Base-by-base conservation (phyloP, 2,888 invertebrate genomes). In the Clistopyga incitator region DNA sequence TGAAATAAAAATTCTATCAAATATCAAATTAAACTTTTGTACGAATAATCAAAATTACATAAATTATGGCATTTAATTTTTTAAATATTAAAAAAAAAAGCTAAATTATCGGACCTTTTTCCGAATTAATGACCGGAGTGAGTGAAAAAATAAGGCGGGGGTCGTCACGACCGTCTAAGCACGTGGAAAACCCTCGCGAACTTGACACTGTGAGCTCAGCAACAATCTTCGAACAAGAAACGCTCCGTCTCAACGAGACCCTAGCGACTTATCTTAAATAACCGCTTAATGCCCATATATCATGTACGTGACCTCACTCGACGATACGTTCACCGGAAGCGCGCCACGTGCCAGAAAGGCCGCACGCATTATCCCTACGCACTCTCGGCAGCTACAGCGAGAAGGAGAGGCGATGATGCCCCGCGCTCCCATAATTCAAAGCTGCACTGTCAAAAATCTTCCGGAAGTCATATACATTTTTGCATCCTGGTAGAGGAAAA, bases 261-360 rank as follows among this genome's bases (percentile, higher is more conserved):
- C 80, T 64, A 74, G 70, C 81, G 70, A 70, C 81, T 79, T 75
- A 77, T 81, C 84, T 85, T 85, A 78, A 85, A 82, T 83, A 83
- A 85, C 38, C 65, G 77, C 65, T 81, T 85, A 78, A 77, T 83
- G 68, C 67, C 52, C 84, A 68, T 83, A 77, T 80, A 83, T 83
- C 79, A 80, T 65, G 75, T 80, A 83, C 82, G 82, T 85, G 84
- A 85, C 84, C 77, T 80, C 75, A 85, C 84, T 83, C 78, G 80
- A 83, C 78, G 68, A 80, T 80, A 75, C 82, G 80, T 75, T 78
- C 82, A 86, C 82, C 85, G 85, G 85, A 87, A 84, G 79, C 64
- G 83, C 80, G 84, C 87, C 87, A 87, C 87, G 87, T 87, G 87
- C 86, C 85, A 84, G 86, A 85, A 86, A 84, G 78, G 75, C 82